Evolutionary conservation across 2,888 invertebrate genomes (phyloP).

Genomic region (Himalopsyche kuldschensis): DNA sequence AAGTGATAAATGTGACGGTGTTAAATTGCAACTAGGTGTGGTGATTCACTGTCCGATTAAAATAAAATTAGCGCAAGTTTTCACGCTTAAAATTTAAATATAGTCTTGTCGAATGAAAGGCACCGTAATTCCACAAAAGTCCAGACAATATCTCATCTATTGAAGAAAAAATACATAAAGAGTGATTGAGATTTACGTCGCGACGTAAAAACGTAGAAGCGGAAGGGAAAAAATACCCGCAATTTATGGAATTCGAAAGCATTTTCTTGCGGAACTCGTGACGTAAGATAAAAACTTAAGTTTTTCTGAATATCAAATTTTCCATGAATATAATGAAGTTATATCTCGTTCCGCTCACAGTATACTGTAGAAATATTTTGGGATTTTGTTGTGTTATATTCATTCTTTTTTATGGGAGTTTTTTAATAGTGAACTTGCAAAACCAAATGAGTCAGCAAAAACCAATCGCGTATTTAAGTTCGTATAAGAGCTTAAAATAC

Average conservation of each 20-base stretch:
- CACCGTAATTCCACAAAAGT: not conserved
- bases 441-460: no score
- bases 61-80: no score
- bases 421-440: no score
- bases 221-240: not conserved
- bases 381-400: not conserved
- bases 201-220: not conserved
- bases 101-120: not conserved
- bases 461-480: no score
- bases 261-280: not conserved
- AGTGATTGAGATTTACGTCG: not conserved
- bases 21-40: no score
- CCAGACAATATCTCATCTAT: not conserved
- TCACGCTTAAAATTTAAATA: not conserved
- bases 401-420: not conserved
- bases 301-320: not conserved
- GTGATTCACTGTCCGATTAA: no score
- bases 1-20: no score
- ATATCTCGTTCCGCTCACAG: not conserved
- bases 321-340: conserved; percentile 1
- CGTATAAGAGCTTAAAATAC: no score
- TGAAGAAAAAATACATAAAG: not conserved
- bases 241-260: not conserved
- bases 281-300: not conserved
- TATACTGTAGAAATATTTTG: not conserved